phyloP scores from a whole-genome alignment of 2,113 vertebrate genomes.

The Nibea albiflora region DNA sequence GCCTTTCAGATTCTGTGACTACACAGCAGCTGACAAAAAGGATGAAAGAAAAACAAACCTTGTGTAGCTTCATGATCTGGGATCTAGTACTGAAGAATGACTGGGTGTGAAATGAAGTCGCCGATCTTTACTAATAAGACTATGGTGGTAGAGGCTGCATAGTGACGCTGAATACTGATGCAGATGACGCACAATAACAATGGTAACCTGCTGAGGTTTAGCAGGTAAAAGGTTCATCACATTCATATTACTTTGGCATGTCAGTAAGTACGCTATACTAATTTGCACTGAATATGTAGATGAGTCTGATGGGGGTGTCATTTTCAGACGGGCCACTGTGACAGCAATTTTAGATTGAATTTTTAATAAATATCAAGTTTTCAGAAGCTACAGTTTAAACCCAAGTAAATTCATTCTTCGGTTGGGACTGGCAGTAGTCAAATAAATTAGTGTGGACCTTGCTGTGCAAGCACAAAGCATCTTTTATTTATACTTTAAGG shows the following conservation, averaged over 20 bases:
- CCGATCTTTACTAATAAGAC: not conserved
- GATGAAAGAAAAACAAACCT: not conserved
- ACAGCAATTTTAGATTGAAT: not conserved
- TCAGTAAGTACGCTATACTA: not conserved
- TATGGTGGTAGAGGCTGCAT: too few species aligned
- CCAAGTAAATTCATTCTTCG: not conserved
- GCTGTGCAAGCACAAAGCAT: not conserved
- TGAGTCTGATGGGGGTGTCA: not conserved
- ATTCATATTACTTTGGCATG: not conserved
- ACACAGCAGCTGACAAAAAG: not conserved
- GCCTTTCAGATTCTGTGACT: not conserved
- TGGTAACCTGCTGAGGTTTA: not conserved
- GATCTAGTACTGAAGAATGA: not conserved
- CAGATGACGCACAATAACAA: not conserved
- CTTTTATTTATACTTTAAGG: slow-evolving; percentile 25
- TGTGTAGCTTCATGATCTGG: not conserved
- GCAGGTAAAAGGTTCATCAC: not conserved
- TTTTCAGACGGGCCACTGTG: not conserved
- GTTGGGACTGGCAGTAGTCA: not conserved
- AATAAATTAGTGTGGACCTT: not conserved
- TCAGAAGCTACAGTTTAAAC: not conserved
- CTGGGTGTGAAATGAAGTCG: not conserved
- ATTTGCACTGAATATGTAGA: not conserved
- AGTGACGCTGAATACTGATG: not conserved
- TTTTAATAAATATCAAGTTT: not conserved